Evolutionary conservation across 1,140 invertebrate genomes (phyloP).

Genomic region (Drosophila pseudoananassae): DNA sequence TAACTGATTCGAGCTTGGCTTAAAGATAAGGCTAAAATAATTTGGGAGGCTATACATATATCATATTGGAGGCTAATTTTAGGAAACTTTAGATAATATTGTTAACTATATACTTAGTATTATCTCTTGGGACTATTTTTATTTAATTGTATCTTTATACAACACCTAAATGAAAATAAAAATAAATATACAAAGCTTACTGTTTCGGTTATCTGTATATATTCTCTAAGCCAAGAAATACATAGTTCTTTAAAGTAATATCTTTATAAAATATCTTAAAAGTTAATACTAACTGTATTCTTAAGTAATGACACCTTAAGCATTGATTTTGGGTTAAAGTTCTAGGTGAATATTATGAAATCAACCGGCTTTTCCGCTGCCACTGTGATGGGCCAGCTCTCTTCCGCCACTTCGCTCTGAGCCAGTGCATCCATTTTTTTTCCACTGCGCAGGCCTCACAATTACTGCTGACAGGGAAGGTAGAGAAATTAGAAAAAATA

Average conservation of each 20-base stretch:
- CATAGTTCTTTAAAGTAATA: too few relatives aligned
- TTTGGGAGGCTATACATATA: too few relatives aligned
- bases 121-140: too few relatives aligned
- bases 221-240: too few relatives aligned
- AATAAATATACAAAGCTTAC: too few relatives aligned
- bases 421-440: neutral
- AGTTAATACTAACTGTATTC: neutral
- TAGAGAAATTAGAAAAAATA: neutral
- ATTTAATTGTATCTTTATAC: too few relatives aligned
- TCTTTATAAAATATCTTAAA: neutral
- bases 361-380: conserved; percentile 2
- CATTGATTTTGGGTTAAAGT: conserved; percentile 1
- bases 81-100: too few relatives aligned
- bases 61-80: too few relatives aligned
- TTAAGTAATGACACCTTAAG: neutral
- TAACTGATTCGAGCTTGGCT: neutral
- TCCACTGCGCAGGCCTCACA: neutral
- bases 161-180: too few relatives aligned
- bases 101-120: too few relatives aligned
- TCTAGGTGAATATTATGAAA: conserved; percentile 1
- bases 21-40: neutral
- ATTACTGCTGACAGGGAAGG: neutral
- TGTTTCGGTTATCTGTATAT: too few relatives aligned
- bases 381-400: neutral
- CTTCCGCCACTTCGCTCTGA: neutral